Base-by-base conservation (phyloP, 2,113 vertebrate species). In the Australoheros scitulus region DNA sequence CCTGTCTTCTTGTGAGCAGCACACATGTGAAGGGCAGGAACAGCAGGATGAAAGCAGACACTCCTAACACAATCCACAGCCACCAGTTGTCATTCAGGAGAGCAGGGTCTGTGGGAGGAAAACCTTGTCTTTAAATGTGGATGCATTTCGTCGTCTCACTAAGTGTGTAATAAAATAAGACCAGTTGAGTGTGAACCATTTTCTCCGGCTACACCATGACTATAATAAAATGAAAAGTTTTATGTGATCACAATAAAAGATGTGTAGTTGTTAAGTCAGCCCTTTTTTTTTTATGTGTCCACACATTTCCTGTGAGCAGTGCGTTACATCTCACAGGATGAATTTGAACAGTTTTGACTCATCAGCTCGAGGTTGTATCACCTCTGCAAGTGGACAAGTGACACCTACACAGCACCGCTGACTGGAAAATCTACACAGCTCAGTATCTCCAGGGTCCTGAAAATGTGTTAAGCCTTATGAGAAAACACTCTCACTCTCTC, bases 11-110 rank as follows among this genome's bases (percentile, higher is more conserved):
- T 64, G 55, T 92, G 64, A 65, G 15, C 4, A 68, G 4, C 4
- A 84, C 6, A 11, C 59, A 88, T 6, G 61, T 2, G 14, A 90
- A 3, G 34, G 80, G 8, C 43, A 93, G 63, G 63, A 85, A 1
- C 1, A 80, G 9, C 61, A 93, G 20, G 38, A 93, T 5, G n/a
- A 89, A 6, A 36, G 24, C 3, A 1, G 65, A 78, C 0, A 26
- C 61, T 6, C 83, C 92, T 43, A 90, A 1, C 0, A 15, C 0
- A 20, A 90, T 7, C 90, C 90, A 92, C 1, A 84, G 9, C 87
- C 72, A 81, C 88, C 38, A 70, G 15, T 4, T 2, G 0, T 3
- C 18, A 3, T 5, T 6, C 24, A 0, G 9, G 2, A 0, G 6
- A 0, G 0, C 13, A 52, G 1, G 22, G 1, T 6, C 2, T 55